Base-by-base conservation (phyloP, 1,140 invertebrate genomes). In the Gryllus bimaculatus region DNA sequence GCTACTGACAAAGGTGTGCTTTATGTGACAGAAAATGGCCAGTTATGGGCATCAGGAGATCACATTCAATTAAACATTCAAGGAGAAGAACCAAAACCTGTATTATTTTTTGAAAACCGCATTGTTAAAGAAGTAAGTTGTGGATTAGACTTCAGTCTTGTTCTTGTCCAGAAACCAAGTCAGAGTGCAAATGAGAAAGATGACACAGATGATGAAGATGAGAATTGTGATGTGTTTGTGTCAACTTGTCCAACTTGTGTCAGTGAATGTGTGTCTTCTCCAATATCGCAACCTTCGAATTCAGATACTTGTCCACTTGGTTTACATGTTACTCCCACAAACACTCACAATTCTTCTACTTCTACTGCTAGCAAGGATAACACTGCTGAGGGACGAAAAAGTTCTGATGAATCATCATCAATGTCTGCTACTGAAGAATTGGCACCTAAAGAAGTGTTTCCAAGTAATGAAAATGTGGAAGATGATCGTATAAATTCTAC, bases 1-100 rank as follows among this genome's bases (percentile, higher is more conserved):
- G 87, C 89, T 74, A 90, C 87, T 82, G 89, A 90, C 81, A 88
- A 88, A 83, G 88, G 89, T 8, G 85, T 88, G 79, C 85, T 93
- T 8, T 92, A 90, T 85, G 88, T 92, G 39, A 91, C 90, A 49
- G 90, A 91, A 81, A 89, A 86, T 85, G 91, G 91, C 26, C 90
- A 94, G 80, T 85, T 95, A 12, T 94, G 93, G 93, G 91, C 90
- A 0, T 92, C 89, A 81, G 93, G 93, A 74, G 84, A 87, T 82
- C 93, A 93, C 84, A 89, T 90, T 10, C 91, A 93, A 83, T 89
- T 94, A 79, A 89, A 90, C 21, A 88, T 94, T 80, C 89, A 89
- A 76, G 86, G 86, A 79, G 81, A 81, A 79, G 87, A 85, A 82
- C 91, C 93, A 79, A 89, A 89, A 73, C 90, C 88, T 86, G 88